Evolutionary conservation across 2,888 invertebrate genomes (phyloP).

Genomic region (Andrena fulva): DNA sequence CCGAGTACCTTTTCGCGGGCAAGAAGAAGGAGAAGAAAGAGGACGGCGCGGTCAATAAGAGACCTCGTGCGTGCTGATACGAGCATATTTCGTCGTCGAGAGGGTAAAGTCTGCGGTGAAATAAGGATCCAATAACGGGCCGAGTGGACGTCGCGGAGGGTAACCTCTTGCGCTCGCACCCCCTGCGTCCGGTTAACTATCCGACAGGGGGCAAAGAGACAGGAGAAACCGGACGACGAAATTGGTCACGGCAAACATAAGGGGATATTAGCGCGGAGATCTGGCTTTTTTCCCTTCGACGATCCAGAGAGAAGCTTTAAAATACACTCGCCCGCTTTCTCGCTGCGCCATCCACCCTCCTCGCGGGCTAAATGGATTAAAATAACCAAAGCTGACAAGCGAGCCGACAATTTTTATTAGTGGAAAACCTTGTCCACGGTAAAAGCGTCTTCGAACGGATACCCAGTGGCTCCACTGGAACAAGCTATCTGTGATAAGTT

Average conservation of each 20-base stretch:
- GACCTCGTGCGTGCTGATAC: slow-evolving; percentile 80
- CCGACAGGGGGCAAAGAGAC: slow-evolving; percentile 32
- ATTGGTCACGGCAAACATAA: slow-evolving; percentile 55
- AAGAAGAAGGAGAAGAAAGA: slow-evolving; percentile 55
- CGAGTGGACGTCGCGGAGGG: slow-evolving; percentile 56
- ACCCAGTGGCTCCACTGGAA: slow-evolving; percentile 8
- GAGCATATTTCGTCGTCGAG: slow-evolving; percentile 78
- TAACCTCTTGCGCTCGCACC: slow-evolving; percentile 31
- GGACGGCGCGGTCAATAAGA: slow-evolving; percentile 77
- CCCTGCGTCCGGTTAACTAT: slow-evolving; percentile 56
- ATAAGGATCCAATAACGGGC: slow-evolving; percentile 79
- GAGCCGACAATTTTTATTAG: slow-evolving; percentile 73
- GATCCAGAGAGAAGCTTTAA: slow-evolving; percentile 24
- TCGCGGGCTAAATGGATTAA: slow-evolving; percentile 37
- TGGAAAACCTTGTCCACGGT: slow-evolving; percentile 76
- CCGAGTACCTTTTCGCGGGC: slow-evolving; percentile 46
- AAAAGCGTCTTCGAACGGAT: slow-evolving; percentile 72
- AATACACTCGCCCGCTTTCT: neutral
- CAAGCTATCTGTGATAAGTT: slow-evolving; percentile 37
- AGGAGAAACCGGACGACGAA: slow-evolving; percentile 30
- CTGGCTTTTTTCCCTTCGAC: neutral
- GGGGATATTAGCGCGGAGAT: slow-evolving; percentile 34
- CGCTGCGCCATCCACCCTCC: neutral
- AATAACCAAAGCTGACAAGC: slow-evolving; percentile 50
- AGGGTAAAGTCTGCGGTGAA: slow-evolving; percentile 80